These are phyloP conservation scores for Ganaspis brasiliensis DNA, from an alignment of 2,888 invertebrate species.

Conservation along the genomic window DNA sequence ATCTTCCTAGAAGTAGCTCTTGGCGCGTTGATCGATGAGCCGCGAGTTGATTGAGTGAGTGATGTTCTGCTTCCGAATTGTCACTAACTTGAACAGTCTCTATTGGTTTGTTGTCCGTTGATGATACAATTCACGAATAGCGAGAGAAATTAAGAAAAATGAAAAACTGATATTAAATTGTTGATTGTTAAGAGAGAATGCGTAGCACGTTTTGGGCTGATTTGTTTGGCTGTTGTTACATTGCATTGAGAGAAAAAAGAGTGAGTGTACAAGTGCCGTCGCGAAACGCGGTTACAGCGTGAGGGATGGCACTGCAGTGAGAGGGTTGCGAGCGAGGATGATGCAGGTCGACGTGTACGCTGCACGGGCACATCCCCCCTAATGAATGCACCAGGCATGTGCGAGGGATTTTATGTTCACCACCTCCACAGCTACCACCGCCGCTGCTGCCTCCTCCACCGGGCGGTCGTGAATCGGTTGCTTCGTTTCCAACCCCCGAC, in stretches of 20 bases:
- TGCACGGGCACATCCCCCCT: slow-evolving; percentile 79
- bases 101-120: too few relatives aligned
- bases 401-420: slow-evolving; percentile 80
- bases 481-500: slow-evolving; percentile 75
- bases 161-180: background rate
- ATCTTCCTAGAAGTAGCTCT: slow-evolving; percentile 44
- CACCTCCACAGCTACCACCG: slow-evolving; percentile 69
- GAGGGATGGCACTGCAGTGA: slow-evolving; percentile 42
- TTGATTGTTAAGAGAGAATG: background rate
- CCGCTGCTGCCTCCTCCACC: slow-evolving; percentile 62
- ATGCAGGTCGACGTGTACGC: slow-evolving; percentile 76
- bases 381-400: slow-evolving; percentile 80
- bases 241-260: background rate
- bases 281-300: slow-evolving; percentile 63
- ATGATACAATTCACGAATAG: too few relatives aligned
- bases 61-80: background rate
- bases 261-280: slow-evolving; percentile 28
- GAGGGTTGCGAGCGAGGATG: slow-evolving; percentile 64
- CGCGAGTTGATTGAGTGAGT: background rate
- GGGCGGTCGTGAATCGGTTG: slow-evolving; percentile 78
- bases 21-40: slow-evolving; percentile 19
- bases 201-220: background rate
- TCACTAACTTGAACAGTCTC: slow-evolving; percentile 22
- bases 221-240: background rate
- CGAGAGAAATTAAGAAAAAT: too few relatives aligned